Percentiles rank a stretch among this genome's conserved stretches.
These are phyloP conservation scores for Agelas oroides DNA, from an alignment of 37 sponge, comb jelly and placozoan species.

Conservation along the genomic window DNA sequence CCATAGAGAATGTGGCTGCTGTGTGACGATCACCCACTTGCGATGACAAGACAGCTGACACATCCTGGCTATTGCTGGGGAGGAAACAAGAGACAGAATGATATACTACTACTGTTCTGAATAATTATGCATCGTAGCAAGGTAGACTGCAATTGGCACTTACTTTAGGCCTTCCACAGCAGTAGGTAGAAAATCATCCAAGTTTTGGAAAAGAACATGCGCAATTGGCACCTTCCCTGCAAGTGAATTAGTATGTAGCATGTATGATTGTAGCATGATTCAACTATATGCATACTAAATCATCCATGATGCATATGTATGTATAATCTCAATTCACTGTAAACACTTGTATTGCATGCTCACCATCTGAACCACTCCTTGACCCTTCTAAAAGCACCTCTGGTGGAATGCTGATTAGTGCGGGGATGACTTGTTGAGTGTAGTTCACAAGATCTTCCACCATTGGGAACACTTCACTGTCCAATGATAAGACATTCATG, in stretches of 20 bases:
- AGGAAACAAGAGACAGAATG: too few species aligned
- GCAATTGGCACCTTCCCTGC: not conserved
- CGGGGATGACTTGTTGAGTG: not conserved
- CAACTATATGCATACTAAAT: too few species aligned
- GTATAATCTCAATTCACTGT: too few species aligned
- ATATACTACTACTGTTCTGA: too few species aligned
- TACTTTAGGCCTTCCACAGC: not conserved
- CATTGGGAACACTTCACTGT: not conserved
- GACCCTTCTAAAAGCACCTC: not conserved
- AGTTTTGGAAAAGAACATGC: not conserved
- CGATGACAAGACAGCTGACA: conserved; percentile 56
- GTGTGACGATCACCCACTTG: conserved; percentile 22
- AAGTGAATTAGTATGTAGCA: too few species aligned
- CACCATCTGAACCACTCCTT: too few species aligned
- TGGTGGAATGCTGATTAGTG: not conserved
- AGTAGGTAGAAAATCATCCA: not conserved
- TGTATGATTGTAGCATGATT: too few species aligned
- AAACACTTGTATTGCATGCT: too few species aligned
- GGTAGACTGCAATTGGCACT: too few species aligned
- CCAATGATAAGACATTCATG: too few species aligned
- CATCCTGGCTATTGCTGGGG: conserved; percentile 15
- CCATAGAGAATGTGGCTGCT: not conserved
- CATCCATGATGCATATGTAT: not conserved
- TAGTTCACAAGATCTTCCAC: conserved; percentile 31
- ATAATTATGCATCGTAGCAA: too few species aligned